These are phyloP conservation scores for Rhingia rostrata DNA, from an alignment of 2,888 invertebrate species.

Conservation along the genomic window DNA sequence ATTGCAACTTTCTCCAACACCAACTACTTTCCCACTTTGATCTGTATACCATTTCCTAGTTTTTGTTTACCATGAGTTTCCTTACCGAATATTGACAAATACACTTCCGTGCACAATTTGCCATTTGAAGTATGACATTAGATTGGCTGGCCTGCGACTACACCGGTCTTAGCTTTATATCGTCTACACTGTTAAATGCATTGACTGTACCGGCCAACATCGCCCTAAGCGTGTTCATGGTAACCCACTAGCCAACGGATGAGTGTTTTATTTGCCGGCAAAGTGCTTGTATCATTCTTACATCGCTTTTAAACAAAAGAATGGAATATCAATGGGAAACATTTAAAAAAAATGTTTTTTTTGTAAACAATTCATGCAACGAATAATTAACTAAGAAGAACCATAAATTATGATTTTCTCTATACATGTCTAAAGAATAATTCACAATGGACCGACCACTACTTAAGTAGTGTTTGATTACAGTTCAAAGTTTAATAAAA, in stretches of 20 bases:
- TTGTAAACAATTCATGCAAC: constrained; percentile 1
- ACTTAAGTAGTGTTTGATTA: constrained; percentile 11
- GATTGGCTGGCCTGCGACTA: constrained; percentile 4
- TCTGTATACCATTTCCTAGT: constrained; percentile 58
- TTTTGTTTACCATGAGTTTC: constrained; percentile 61
- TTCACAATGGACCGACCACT: background rate
- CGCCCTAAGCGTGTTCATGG: constrained; percentile 27
- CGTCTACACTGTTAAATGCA: constrained; percentile 41
- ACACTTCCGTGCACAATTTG: constrained; percentile 60
- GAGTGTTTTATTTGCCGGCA: constrained; percentile 27
- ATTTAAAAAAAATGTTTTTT: constrained; percentile 15
- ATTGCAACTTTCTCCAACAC: constrained; percentile 64
- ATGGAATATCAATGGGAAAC: constrained; percentile 38
- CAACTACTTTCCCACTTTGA: constrained; percentile 54
- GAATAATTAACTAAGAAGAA: background rate
- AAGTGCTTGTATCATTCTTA: constrained; percentile 8
- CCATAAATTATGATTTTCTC: constrained; percentile 6
- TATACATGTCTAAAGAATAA: constrained; percentile 6
- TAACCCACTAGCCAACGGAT: constrained; percentile 62
- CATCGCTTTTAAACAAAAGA: constrained; percentile 47
- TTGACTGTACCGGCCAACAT: constrained; percentile 16
- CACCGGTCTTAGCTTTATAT: background rate
- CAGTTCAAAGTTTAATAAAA: constrained; percentile 17
- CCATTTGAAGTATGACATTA: constrained; percentile 41
- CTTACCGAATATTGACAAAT: constrained; percentile 64